These are phyloP conservation scores for Chaitophorus viminalis DNA, from an alignment of 2,888 invertebrate genomes.

Conservation along the genomic window DNA sequence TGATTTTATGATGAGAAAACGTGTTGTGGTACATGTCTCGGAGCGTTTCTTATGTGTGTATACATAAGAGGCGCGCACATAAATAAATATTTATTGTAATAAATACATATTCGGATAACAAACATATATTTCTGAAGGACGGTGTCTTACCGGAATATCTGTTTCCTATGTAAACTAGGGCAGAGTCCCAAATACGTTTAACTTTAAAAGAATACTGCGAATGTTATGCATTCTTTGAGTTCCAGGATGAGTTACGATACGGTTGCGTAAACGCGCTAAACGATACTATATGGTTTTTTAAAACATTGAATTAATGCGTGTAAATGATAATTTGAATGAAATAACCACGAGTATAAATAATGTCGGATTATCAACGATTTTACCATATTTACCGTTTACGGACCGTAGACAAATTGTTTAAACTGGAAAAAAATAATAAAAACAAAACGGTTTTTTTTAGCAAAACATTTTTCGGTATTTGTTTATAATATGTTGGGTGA, in stretches of 20 bases:
- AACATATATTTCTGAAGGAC: neutral
- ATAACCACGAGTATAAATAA: neutral
- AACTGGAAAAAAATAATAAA: too few species aligned
- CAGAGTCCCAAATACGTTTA: constrained; percentile 9
- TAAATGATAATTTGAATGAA: constrained; percentile 2
- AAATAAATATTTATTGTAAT: constrained; percentile 39
- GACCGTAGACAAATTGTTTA: too few species aligned
- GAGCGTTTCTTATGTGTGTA: neutral
- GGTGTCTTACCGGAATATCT: constrained; percentile 34
- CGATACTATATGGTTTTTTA: constrained; percentile 34
- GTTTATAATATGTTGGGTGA: too few species aligned
- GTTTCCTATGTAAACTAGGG: constrained; percentile 47
- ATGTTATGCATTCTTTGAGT: constrained; percentile 11
- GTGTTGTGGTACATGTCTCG: neutral
- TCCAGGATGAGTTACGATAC: neutral
- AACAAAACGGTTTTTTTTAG: too few species aligned
- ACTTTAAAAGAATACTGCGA: constrained; percentile 8
- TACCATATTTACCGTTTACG: neutral
- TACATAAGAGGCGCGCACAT: constrained; percentile 14
- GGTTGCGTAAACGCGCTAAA: constrained; percentile 17
- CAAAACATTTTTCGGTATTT: too few species aligned
- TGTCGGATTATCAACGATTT: neutral
- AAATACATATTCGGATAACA: constrained; percentile 12
- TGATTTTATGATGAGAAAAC: constrained; percentile 21
- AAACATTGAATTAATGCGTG: neutral